Percentiles rank a stretch among this genome's conserved stretches.
phyloP scores from a whole-genome alignment of 2,113 vertebrate species.

The Gracilinanus agilis region DNA sequence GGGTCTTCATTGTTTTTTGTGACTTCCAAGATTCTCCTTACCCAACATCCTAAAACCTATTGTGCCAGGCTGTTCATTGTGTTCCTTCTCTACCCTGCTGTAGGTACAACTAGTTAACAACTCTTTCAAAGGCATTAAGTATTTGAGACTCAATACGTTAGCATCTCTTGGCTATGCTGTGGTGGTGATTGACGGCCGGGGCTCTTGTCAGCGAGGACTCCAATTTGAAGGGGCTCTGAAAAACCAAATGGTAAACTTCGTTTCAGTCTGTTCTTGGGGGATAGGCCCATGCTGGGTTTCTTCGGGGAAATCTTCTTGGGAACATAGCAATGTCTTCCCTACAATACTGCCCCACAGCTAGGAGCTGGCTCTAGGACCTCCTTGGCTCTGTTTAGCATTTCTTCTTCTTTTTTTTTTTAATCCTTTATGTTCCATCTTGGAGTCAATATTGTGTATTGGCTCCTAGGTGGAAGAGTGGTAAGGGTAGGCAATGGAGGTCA shows the following conservation, averaged over 20 bases:
- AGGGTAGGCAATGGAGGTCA: too few relatives aligned
- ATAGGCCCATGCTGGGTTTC: not conserved
- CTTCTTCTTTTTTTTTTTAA: too few relatives aligned
- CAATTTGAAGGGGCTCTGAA: constrained; percentile 97
- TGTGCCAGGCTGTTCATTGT: not conserved
- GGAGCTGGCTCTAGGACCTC: not conserved
- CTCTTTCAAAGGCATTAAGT: constrained; percentile 98
- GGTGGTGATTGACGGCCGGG: constrained; percentile 96
- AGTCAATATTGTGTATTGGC: too few relatives aligned
- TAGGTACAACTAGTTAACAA: constrained; percentile 99
- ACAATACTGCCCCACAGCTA: not conserved
- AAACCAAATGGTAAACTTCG: constrained; percentile 93
- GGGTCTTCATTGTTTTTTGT: not conserved
- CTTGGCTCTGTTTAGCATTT: not conserved
- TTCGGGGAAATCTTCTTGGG: too few relatives aligned
- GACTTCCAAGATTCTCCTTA: not conserved
- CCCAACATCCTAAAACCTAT: not conserved
- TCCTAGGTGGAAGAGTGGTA: too few relatives aligned
- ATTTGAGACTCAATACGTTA: constrained; percentile 94
- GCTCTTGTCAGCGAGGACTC: constrained; percentile 96
- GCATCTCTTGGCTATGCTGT: constrained; percentile 97
- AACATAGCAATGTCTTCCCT: not conserved
- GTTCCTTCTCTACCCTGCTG: not conserved
- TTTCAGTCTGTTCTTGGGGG: not conserved
- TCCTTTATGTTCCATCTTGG: too few relatives aligned